Evolutionary conservation across 2,888 invertebrate genomes (phyloP), one percentile per base, ranked within the genome.

Genomic region (Pseudococcus jackbeardsleyi): DNA sequence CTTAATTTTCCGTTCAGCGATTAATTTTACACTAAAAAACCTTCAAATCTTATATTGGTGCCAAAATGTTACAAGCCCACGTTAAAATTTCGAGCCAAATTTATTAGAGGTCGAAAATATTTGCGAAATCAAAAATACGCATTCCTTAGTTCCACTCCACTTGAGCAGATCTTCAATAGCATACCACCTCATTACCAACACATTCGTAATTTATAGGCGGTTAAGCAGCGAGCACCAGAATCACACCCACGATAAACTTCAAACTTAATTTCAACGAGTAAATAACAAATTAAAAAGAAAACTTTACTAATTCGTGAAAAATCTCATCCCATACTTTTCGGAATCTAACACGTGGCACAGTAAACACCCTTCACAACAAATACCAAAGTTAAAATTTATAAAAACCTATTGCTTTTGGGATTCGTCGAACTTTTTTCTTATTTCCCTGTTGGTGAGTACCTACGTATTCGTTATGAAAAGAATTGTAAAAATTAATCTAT

Each of bases 201-300:
- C 6, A 17, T 19, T n/a, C n/a, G 59, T 59, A n/a, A 59, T 59
- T n/a, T 59, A 59, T 59, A 19, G 59, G 17, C 7, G 3, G 26
- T 33, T 33, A 33, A 3, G 26, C 26, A 33, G 26, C 3, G 3
- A 2, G 26, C 3, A 59, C 59, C 59, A 6, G 19, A 59, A 59
- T 19, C 68, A 68, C n/a, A 9, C 15, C 15, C 26, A 26, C 26
- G 22, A 68, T 26, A 68, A 68, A 26, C 68, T 26, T 68, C 15
- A 26, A 26, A 68, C 68, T 68, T 68, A 9, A 68, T 68, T 68
- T 68, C 22, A 4, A 26, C 15, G 68, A 68, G 26, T 15, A 26
- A 68, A 68, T 26, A 68, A 68, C 59, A 68, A 68, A 68, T 68
- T 68, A 50, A 68, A 26, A 22, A 68, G 26, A 68, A 68, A 68